A percentile compares a stretch with the other conserved stretches of the same genome.
These are phyloP conservation scores for Baronia brevicornis DNA, from an alignment of 2,888 invertebrate genomes.

Conservation along the genomic window DNA sequence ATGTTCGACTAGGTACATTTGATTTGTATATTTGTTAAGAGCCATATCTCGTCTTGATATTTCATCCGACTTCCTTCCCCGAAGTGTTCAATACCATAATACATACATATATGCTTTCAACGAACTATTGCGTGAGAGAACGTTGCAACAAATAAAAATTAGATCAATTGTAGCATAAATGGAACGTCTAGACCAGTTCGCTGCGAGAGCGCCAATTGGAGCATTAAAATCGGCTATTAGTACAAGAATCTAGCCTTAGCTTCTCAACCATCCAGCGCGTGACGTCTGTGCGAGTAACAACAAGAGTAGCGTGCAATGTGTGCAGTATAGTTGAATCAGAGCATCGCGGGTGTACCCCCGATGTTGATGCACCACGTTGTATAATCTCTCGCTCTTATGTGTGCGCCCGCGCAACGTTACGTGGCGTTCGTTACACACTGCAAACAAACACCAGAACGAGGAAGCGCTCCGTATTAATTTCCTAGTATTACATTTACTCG, in stretches of 20 bases:
- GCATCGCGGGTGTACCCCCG: conserved; percentile 38
- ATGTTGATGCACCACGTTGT: conserved; percentile 35
- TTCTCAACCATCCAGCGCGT: too few relatives aligned
- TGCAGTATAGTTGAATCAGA: conserved; percentile 42
- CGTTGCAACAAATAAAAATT: conserved; percentile 17
- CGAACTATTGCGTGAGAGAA: conserved; percentile 22
- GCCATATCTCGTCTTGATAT: conserved; percentile 59
- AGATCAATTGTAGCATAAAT: conserved; percentile 18
- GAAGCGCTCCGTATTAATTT: conserved; percentile 49
- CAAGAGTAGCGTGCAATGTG: conserved; percentile 10
- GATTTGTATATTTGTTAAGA: conserved; percentile 38
- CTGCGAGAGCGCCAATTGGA: conserved; percentile 38
- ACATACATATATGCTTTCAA: conserved; percentile 8
- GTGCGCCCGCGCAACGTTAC: conserved; percentile 33
- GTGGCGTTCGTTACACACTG: conserved; percentile 40
- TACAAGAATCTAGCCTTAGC: conserved; percentile 32
- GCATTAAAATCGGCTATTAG: conserved; percentile 50
- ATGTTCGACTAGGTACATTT: conserved; percentile 29
- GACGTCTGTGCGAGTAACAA: conserved; percentile 7
- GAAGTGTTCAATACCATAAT: conserved; percentile 42
- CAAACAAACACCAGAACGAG: conserved; percentile 53
- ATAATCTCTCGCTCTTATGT: conserved; percentile 39
- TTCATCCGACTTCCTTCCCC: conserved; percentile 59
- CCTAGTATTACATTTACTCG: conserved; percentile 61
- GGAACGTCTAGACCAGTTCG: conserved; percentile 22